Evolutionary conservation across 2,888 invertebrate species (phyloP).

Genomic region (Rhaphigaster nebulosa): DNA sequence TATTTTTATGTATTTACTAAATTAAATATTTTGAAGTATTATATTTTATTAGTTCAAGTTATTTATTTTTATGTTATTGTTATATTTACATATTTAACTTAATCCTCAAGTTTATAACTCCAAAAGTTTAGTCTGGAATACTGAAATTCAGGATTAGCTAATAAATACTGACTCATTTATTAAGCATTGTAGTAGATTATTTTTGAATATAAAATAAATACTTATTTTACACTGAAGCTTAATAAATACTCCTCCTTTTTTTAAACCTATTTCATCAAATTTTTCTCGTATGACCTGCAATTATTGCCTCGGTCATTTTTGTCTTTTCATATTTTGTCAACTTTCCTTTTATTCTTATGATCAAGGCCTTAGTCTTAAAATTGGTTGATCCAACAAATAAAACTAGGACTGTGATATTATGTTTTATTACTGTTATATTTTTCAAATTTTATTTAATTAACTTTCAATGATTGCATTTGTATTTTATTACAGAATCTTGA

Average conservation of each 20-base stretch:
- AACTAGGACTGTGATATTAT: not conserved
- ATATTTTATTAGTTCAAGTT: not conserved
- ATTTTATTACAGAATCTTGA: slow-evolving; percentile 82
- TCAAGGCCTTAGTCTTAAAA: not conserved
- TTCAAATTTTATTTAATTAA: slow-evolving; percentile 11
- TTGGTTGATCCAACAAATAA: not conserved
- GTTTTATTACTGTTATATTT: not conserved
- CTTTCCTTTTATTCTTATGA: not conserved
- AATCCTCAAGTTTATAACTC: not conserved
- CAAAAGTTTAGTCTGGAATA: not conserved
- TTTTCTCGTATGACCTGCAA: not conserved
- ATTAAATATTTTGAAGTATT: no score
- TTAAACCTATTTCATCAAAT: not conserved
- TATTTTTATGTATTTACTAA: not conserved
- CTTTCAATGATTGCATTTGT: not conserved
- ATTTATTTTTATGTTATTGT: not conserved
- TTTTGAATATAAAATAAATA: not conserved
- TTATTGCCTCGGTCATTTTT: not conserved
- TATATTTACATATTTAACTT: not conserved
- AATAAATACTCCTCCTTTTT: no score
- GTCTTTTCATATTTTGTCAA: not conserved
- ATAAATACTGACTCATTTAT: not conserved
- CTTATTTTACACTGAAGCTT: no score
- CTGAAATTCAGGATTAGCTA: no score
- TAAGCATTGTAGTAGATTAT: not conserved